A percentile compares a stretch with the other conserved stretches of the same genome.
phyloP scores from a whole-genome alignment of 2,113 vertebrate genomes.

The Loxodonta africana region DNA sequence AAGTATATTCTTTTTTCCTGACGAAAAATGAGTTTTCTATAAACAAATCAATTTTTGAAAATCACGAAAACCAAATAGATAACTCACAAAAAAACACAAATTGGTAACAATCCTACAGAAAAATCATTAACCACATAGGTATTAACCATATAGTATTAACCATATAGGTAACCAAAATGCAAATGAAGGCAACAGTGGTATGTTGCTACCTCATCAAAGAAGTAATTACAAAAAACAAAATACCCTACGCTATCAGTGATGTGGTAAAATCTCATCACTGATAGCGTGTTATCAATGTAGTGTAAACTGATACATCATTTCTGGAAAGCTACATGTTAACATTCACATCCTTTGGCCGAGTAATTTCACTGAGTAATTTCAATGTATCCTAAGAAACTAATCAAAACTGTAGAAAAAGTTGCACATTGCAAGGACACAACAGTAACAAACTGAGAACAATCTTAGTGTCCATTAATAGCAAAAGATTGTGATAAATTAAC shows the following conservation, averaged over 20 bases:
- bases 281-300: neutral
- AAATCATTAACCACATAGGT: neutral
- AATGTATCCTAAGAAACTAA: conserved; percentile 7
- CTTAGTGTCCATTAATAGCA: neutral
- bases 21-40: neutral
- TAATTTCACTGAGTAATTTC: neutral
- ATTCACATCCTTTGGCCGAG: neutral
- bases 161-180: neutral
- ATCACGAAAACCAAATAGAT: neutral
- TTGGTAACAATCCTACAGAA: neutral
- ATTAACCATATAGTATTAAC: too few species aligned
- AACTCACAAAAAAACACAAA: conserved; percentile 23
- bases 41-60: neutral
- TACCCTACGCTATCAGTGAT: neutral
- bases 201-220: neutral
- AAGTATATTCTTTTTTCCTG: neutral
- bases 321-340: conserved; percentile 21
- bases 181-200: neutral
- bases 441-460: neutral
- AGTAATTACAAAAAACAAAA: neutral
- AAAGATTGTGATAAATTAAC: neutral
- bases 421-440: neutral
- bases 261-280: neutral
- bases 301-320: neutral
- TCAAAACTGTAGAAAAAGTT: neutral